Percentiles rank a stretch among this genome's conserved stretches.
Evolutionary conservation across 2,888 invertebrate genomes (phyloP).

Genomic region (Chymomyza caudatula): DNA sequence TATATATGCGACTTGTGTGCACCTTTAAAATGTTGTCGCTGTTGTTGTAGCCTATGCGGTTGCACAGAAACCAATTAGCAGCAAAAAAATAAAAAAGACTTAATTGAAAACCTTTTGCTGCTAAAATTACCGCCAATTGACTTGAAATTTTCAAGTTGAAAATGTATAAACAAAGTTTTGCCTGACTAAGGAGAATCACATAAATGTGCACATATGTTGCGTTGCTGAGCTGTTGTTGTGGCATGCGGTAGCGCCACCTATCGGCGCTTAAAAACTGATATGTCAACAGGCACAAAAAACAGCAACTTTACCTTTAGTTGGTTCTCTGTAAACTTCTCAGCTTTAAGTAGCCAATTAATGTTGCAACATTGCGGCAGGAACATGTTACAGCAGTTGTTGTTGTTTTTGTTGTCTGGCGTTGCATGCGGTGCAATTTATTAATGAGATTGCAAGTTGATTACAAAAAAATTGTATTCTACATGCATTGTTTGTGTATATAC

Average conservation of each 20-base stretch:
- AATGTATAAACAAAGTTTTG: constrained; percentile 52
- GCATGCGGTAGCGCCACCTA: constrained; percentile 70
- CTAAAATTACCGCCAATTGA: constrained; percentile 27
- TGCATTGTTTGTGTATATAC: constrained; percentile 35
- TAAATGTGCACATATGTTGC: not conserved
- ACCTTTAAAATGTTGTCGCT: constrained; percentile 5
- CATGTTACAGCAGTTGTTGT: constrained; percentile 41
- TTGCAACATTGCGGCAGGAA: constrained; percentile 51
- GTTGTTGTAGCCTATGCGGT: constrained; percentile 19
- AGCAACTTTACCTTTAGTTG: constrained; percentile 19
- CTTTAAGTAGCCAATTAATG: constrained; percentile 69
- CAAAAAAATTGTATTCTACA: constrained; percentile 55
- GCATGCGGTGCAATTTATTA: constrained; percentile 77
- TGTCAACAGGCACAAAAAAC: constrained; percentile 41
- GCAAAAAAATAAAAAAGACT: constrained; percentile 1
- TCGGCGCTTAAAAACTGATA: constrained; percentile 67
- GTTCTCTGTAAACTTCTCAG: constrained; percentile 41
- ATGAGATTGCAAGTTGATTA: constrained; percentile 76
- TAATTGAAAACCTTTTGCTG: not conserved
- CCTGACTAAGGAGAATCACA: too few relatives aligned
- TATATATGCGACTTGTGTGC: constrained; percentile 42
- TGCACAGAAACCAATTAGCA: constrained; percentile 65
- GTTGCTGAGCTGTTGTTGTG: constrained; percentile 39
- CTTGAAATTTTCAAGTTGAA: constrained; percentile 18
- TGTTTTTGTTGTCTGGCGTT: constrained; percentile 28